Evolutionary conservation across 2,888 invertebrate species (phyloP), one percentile per base, ranked within the genome.

Genomic region (Itoplectis maculator): DNA sequence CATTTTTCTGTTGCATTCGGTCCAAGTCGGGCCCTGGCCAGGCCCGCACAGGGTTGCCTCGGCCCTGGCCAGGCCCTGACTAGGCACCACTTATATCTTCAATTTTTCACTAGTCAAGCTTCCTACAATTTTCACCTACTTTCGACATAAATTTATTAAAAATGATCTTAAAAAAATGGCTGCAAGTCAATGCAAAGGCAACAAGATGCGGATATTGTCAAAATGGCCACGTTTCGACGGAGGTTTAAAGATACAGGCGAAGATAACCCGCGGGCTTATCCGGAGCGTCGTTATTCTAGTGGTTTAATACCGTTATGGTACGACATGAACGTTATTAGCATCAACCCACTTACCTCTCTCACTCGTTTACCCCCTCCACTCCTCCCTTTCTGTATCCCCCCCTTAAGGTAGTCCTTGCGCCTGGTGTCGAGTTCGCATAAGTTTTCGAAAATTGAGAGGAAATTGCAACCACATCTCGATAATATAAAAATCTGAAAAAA

Each of bases 271-370:
- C 49, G 59, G 81, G 81, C 84, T 86, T 88, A 89, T 88, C 86
- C 85, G 84, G 86, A 85, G 86, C 83, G 85, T 86, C 87, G 88
- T 90, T 89, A 90, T 90, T 90, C 88, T 87, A 88, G 88, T 88
- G 88, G 90, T 90, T 91, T 89, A 88, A 90, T 89, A 90, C 86
- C 88, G 88, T 89, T 90, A 89, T 88, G 89, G 89, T 89, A 88
- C 86, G 88, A 90, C 87, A 88, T 89, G 88, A 89, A 88, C 89
- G 89, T 90, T 91, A 90, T 91, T 91, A 91, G 90, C 88, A 89
- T 87, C 89, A 90, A 90, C 87, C 56, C 89, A 86, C 88, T 85
- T 84, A 82, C 70, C 79, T 79, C 75, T 81, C 81, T 84, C 79
- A 72, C 88, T 85, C 84, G 79, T 84, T 85, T 82, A 85, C 82